phyloP scores from a whole-genome alignment of 2,113 vertebrate genomes.

The Procavia capensis region DNA sequence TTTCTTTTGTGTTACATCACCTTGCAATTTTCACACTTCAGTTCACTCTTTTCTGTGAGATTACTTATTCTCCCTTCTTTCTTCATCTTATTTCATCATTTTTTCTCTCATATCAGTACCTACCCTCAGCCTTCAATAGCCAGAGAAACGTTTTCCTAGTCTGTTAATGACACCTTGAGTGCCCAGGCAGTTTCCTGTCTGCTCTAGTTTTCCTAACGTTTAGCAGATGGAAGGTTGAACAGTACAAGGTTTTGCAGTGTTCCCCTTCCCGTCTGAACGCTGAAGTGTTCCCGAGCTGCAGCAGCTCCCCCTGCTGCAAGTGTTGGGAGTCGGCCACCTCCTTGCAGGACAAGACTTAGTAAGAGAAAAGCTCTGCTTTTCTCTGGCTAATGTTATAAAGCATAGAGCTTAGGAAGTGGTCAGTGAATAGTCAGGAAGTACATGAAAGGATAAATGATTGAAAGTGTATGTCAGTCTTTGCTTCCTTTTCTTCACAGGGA shows the following conservation, averaged over 20 bases:
- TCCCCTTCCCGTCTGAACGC: background rate
- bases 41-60: background rate
- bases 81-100: background rate
- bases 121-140: background rate
- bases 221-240: background rate
- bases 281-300: background rate
- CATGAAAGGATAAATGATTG: background rate
- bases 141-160: background rate
- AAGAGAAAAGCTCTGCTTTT: background rate
- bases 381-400: conserved; percentile 7
- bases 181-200: background rate
- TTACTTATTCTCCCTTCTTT: background rate
- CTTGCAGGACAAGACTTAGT: background rate
- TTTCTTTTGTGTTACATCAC: background rate
- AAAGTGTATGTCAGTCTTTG: background rate
- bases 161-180: background rate
- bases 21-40: background rate
- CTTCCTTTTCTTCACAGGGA: background rate
- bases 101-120: background rate
- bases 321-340: background rate
- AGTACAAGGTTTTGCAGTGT: background rate
- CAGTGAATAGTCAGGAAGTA: background rate
- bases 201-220: background rate
- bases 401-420: background rate
- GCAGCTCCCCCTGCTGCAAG: background rate